Conservation (phyloP, 2,888 invertebrate genomes). For the Luffia ferchaultella region DNA sequence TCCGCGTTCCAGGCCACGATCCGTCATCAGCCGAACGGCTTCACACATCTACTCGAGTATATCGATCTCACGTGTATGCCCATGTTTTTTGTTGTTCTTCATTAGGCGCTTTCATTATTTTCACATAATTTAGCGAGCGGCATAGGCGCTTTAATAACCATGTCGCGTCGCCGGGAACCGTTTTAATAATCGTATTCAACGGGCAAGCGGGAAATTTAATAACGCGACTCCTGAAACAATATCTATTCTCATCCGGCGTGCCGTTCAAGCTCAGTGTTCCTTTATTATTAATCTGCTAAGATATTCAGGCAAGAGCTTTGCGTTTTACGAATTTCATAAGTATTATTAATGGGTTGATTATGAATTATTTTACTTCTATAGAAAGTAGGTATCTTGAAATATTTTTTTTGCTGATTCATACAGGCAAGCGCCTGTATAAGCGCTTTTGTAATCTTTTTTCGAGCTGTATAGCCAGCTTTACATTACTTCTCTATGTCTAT, state of each 20-base stretch:
- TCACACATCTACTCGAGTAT: background rate
- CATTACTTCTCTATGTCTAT: too few species aligned
- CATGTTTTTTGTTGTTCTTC: slow-evolving; percentile 5
- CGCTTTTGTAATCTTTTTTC: too few species aligned
- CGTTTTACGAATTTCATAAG: too few species aligned
- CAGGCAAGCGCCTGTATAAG: too few species aligned
- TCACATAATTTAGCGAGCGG: slow-evolving; percentile 1
- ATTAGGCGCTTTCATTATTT: slow-evolving; percentile 2
- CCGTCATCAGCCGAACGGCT: background rate
- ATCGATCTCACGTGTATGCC: slow-evolving; percentile 3
- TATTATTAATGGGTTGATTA: too few species aligned
- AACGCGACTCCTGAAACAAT: background rate
- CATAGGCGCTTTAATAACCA: background rate
- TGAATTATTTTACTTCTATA: too few species aligned
- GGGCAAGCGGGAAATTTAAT: background rate
- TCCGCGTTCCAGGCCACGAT: background rate
- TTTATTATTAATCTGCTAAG: background rate
- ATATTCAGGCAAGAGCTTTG: background rate
- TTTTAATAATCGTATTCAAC: background rate
- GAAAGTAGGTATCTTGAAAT: too few species aligned
- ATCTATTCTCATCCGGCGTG: background rate
- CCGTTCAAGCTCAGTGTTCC: background rate
- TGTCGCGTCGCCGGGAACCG: background rate
- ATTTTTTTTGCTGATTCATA: too few species aligned
- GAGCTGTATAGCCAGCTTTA: too few species aligned